Percentiles rank a stretch among this genome's conserved stretches.
Evolutionary conservation across 2,888 invertebrate genomes (phyloP).

Genomic region (Acanthosepion pharaonis): DNA sequence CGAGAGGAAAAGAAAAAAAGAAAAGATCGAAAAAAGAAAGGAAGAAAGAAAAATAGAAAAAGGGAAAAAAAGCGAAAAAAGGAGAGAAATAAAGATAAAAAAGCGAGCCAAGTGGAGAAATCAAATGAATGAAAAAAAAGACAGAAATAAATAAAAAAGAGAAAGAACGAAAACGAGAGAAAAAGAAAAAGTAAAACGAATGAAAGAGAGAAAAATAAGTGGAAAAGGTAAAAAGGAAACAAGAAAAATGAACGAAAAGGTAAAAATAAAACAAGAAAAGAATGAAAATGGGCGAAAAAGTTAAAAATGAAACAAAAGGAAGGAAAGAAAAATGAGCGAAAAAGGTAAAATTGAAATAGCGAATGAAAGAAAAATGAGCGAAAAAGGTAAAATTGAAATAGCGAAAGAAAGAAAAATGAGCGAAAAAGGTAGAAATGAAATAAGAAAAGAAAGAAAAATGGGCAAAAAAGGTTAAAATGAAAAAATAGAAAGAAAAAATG

Average conservation of each 20-base stretch:
- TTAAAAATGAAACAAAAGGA: not conserved
- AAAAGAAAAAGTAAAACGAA: not conserved
- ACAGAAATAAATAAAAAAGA: not conserved
- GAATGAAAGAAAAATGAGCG: not conserved
- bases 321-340: no score
- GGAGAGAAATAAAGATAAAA: not conserved
- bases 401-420: not conserved
- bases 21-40: rapidly evolving
- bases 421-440: not conserved
- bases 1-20: no score
- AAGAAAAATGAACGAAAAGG: not conserved
- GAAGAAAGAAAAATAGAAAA: not conserved
- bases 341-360: not conserved
- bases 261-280: not conserved
- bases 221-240: not conserved
- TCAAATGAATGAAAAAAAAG: not conserved
- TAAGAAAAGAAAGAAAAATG: not conserved
- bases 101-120: not conserved
- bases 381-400: not conserved
- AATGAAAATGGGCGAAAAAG: not conserved
- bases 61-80: not conserved
- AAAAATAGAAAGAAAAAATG: no score
- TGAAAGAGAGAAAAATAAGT: not conserved
- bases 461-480: no score
- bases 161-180: not conserved